A percentile compares a stretch with the other conserved stretches of the same genome.
Evolutionary conservation across 1,140 invertebrate genomes (phyloP).

Genomic region (Diuraphis noxia): DNA sequence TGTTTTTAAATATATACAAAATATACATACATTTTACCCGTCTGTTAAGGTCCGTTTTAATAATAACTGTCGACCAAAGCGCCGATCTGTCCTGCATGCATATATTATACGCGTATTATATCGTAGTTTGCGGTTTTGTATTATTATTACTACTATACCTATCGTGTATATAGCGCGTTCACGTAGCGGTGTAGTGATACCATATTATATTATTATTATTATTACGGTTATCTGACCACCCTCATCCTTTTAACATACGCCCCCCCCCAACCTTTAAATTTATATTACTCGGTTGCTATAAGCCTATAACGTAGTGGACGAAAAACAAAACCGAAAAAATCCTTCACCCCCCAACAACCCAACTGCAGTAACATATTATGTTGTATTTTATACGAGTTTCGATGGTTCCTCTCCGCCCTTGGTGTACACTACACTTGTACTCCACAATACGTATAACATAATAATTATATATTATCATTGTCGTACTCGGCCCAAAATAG

Average conservation of each 20-base stretch:
- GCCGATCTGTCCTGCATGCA: background rate
- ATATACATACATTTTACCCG: background rate
- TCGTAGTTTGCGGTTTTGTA: background rate
- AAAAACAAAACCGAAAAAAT: background rate
- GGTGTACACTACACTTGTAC: background rate
- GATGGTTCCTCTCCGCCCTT: background rate
- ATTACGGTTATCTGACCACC: background rate
- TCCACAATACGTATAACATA: background rate
- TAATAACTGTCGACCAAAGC: background rate
- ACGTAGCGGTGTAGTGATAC: background rate
- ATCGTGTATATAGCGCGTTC: background rate
- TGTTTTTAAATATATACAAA: background rate
- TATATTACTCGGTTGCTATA: background rate
- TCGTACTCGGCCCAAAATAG: conserved; percentile 15
- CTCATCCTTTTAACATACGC: background rate
- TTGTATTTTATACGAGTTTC: background rate
- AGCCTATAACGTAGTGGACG: background rate
- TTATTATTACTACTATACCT: background rate
- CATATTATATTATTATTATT: no score
- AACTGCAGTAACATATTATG: background rate
- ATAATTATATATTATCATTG: background rate
- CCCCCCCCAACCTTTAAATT: background rate
- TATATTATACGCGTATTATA: background rate
- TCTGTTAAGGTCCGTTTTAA: background rate
- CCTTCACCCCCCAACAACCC: background rate